Conservation (phyloP, 2,113 vertebrate genomes). For the Rhynchomys soricoides region DNA sequence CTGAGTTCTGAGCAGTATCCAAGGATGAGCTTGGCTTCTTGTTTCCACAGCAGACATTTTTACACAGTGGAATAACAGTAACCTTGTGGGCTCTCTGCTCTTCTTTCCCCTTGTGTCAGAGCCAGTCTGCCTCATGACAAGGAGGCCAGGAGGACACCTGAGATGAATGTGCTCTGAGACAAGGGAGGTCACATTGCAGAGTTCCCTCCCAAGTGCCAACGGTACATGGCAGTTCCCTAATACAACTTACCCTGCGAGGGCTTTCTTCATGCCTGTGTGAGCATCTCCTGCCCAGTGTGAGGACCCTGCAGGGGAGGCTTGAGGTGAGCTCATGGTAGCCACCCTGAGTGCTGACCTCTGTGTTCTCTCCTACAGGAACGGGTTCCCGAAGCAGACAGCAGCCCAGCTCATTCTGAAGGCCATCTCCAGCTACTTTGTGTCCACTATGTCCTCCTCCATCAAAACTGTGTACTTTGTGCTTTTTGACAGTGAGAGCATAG, state of each 20-base stretch:
- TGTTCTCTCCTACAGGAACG: slow-evolving; percentile 88
- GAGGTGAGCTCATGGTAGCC: background rate
- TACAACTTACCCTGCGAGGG: background rate
- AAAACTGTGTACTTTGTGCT: slow-evolving; percentile 99
- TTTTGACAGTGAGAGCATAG: slow-evolving; percentile 99
- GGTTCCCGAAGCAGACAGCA: slow-evolving; percentile 98
- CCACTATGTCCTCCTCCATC: slow-evolving; percentile 99
- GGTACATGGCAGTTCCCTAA: no score
- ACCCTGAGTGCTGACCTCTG: background rate
- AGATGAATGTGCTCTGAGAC: background rate
- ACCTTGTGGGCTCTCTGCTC: background rate
- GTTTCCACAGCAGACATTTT: background rate
- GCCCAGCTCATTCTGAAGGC: slow-evolving; percentile 99
- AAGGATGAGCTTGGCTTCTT: background rate
- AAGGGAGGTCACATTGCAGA: background rate
- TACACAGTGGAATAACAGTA: background rate
- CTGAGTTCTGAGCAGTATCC: background rate
- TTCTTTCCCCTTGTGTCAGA: background rate
- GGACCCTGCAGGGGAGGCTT: background rate
- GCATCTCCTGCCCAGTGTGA: background rate
- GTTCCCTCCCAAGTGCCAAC: background rate
- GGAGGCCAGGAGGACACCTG: background rate
- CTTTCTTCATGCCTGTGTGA: background rate
- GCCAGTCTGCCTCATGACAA: background rate
- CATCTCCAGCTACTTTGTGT: slow-evolving; percentile 98